Conservation (phyloP, 2,113 vertebrate genomes). For the Plecturocebus donacophilus region DNA sequence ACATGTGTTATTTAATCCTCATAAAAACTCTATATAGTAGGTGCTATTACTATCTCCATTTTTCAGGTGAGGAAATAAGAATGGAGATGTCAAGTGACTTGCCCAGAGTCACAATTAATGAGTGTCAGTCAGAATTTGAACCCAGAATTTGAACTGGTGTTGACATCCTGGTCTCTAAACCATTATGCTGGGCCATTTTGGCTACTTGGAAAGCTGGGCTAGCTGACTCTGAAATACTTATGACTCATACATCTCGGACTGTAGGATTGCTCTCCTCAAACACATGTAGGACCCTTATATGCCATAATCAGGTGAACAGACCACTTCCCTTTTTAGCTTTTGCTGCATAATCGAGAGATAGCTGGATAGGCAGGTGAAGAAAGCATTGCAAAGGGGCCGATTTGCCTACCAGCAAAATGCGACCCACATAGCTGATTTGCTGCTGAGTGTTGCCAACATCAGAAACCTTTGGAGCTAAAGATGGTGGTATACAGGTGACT, state of each 20-base stretch:
- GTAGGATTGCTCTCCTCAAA: not conserved
- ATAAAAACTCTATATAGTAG: not conserved
- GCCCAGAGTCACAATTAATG: not conserved
- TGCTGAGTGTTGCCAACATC: not conserved
- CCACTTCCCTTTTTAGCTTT: not conserved
- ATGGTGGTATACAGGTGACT: not conserved
- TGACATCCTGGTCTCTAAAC: not conserved
- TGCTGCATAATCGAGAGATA: not conserved
- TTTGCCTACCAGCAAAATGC: not conserved
- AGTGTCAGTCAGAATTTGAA: conserved; percentile 24
- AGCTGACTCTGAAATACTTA: not conserved
- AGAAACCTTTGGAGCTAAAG: not conserved
- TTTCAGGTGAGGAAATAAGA: conserved; percentile 3
- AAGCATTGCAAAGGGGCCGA: not conserved
- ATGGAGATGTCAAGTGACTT: not conserved
- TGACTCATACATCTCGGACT: not conserved
- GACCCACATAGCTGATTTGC: not conserved
- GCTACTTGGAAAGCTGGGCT: not conserved
- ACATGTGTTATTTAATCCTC: conserved; percentile 5
- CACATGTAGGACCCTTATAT: not conserved
- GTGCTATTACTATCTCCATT: not conserved
- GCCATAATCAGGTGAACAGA: not conserved
- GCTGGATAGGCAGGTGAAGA: conserved; percentile 10
- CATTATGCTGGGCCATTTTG: not conserved
- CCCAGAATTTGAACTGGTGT: not conserved